Conservation (phyloP, 2,113 vertebrate species). For the Eptesicus fuscus region DNA sequence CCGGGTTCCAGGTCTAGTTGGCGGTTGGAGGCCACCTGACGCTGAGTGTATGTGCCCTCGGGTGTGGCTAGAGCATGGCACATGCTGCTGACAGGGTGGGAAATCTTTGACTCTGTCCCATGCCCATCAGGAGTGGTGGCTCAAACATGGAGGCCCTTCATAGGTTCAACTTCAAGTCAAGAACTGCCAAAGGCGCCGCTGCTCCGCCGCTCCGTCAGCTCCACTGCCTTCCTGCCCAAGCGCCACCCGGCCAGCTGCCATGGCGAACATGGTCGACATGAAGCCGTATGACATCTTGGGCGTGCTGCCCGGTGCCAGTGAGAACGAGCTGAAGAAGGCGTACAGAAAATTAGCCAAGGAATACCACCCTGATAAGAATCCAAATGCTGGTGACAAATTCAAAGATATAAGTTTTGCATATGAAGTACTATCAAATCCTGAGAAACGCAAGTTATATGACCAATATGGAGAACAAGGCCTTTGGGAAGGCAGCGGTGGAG, state of each 20-base stretch:
- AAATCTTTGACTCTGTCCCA: background rate
- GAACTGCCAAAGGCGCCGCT: background rate
- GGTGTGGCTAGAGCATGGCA: background rate
- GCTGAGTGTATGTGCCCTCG: background rate
- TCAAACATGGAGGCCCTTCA: background rate
- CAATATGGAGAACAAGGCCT: conserved; percentile 97
- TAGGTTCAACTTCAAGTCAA: background rate
- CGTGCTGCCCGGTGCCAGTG: too few species aligned
- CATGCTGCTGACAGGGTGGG: background rate
- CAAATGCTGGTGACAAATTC: conserved; percentile 99
- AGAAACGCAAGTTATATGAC: conserved; percentile 97
- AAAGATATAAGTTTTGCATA: conserved; percentile 99
- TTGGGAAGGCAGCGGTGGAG: conserved; percentile 94
- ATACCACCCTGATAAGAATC: conserved; percentile 99
- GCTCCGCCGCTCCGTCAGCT: too few species aligned
- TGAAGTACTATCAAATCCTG: conserved; percentile 96
- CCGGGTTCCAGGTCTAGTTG: background rate
- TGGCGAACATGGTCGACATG: too few species aligned
- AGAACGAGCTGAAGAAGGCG: conserved; percentile 81
- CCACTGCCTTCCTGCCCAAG: too few species aligned
- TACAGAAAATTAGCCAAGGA: conserved; percentile 98
- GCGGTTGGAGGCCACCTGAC: background rate
- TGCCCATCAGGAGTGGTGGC: background rate
- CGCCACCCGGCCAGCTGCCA: too few species aligned
- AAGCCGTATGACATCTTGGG: too few species aligned